Percentiles rank a stretch among this genome's conserved stretches.
These are phyloP conservation scores for Oncorhynchus tshawytscha DNA, from an alignment of 2,113 vertebrate species.

Conservation along the genomic window DNA sequence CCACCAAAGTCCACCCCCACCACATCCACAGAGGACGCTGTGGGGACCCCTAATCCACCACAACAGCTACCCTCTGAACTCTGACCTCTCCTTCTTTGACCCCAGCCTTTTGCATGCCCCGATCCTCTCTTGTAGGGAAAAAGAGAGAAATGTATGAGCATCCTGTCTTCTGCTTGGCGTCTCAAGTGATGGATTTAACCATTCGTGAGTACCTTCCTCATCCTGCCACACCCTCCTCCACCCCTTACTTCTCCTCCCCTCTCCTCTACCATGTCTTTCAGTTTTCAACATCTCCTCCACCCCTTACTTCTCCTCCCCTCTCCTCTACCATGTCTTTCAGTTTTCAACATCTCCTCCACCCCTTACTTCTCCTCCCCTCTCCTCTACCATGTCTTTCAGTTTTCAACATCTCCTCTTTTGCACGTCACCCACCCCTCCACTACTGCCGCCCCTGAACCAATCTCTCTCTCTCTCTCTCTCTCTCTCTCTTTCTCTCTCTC, in stretches of 20 bases:
- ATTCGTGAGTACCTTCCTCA: conserved; percentile 99
- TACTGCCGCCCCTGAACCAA: conserved; percentile 7
- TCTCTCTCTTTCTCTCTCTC: too few species aligned
- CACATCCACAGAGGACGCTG: conserved; percentile 40
- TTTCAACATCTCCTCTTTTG: too few species aligned
- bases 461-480: not conserved
- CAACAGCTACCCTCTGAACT: conserved; percentile 67
- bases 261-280: conserved; percentile 52
- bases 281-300: conserved; percentile 42
- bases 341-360: too few species aligned
- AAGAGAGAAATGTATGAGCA: conserved; percentile 99
- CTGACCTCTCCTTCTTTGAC: conserved; percentile 91
- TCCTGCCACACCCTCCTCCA: conserved; percentile 39
- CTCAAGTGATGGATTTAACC: conserved; percentile 99
- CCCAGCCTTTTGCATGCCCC: conserved; percentile 97
- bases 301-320: too few species aligned
- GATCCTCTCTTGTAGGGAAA: conserved; percentile 99
- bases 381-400: too few species aligned
- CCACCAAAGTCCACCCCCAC: conserved; percentile 46
- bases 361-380: too few species aligned
- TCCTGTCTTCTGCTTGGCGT: conserved; percentile 99
- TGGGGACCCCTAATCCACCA: conserved; percentile 68
- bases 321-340: too few species aligned
- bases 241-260: conserved; percentile 68
- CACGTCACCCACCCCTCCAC: not conserved